phyloP scores from a whole-genome alignment of 1,140 invertebrate species.

The Cydia strobilella region DNA sequence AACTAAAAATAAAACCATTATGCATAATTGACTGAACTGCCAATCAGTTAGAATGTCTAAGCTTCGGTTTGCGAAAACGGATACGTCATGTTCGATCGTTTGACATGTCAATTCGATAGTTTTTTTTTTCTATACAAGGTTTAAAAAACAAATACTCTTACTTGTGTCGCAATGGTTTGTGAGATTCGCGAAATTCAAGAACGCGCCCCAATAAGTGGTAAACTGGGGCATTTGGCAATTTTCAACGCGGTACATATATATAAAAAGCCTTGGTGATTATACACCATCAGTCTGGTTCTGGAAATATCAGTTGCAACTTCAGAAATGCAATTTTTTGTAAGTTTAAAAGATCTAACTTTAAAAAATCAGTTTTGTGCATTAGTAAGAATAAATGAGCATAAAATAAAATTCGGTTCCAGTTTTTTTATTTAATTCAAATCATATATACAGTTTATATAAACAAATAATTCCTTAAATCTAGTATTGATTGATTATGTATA shows the following conservation, averaged over 20 bases:
- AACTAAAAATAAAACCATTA: not conserved
- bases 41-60: conserved; percentile 23
- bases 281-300: conserved; percentile 4
- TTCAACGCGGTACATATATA: conserved; percentile 32
- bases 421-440: no score
- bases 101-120: conserved; percentile 25
- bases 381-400: no score
- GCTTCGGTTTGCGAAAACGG: conserved; percentile 5
- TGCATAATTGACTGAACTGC: conserved; percentile 5
- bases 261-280: conserved; percentile 27
- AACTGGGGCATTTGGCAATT: conserved; percentile 34
- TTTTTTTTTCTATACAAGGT: conserved; percentile 29
- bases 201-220: conserved; percentile 26
- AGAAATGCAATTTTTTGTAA: conserved; percentile 34
- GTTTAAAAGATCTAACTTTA: conserved; percentile 24
- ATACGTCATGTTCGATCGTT: conserved; percentile 16
- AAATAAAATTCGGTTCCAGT: no score
- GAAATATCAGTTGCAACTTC: conserved; percentile 11
- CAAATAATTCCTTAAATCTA: no score
- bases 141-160: conserved; percentile 22
- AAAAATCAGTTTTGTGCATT: no score
- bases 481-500: no score
- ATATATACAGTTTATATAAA: no score
- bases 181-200: conserved; percentile 27
- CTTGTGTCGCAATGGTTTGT: conserved; percentile 28